A percentile compares a stretch with the other conserved stretches of the same genome.
Conservation (phyloP, 2,888 invertebrate genomes). For the Hydropsyche betteni region DNA sequence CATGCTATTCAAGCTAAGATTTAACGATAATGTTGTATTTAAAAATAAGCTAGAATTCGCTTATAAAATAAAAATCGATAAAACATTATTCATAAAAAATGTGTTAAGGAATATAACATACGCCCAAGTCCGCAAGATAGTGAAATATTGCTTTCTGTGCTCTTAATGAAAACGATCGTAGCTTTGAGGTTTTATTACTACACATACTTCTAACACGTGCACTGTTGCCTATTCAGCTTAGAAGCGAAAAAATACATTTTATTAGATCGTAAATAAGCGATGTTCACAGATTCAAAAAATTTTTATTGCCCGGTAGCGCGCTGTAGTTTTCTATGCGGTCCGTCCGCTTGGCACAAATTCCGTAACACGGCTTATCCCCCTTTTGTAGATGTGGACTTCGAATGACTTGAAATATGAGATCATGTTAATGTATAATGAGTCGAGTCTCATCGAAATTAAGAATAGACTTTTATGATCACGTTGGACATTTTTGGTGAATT, state of each 20-base stretch:
- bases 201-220: conserved; percentile 39
- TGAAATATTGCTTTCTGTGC: conserved; percentile 20
- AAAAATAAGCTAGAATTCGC: too few species aligned
- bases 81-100: too few species aligned
- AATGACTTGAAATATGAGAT: conserved; percentile 41
- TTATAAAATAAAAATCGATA: too few species aligned
- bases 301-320: conserved; percentile 49
- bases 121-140: neutral
- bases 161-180: conserved; percentile 30
- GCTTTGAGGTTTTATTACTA: conserved; percentile 46
- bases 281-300: conserved; percentile 43
- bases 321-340: conserved; percentile 28
- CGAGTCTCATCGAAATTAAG: neutral
- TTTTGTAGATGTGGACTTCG: conserved; percentile 37
- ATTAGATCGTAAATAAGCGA: conserved; percentile 47
- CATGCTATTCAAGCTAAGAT: too few species aligned
- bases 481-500: neutral
- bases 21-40: too few species aligned
- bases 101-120: neutral
- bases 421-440: conserved; percentile 6
- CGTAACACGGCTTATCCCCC: conserved; percentile 42
- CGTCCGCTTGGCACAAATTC: conserved; percentile 39
- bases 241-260: conserved; percentile 45
- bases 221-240: conserved; percentile 26
- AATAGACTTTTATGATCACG: too few species aligned